A percentile compares a stretch with the other conserved stretches of the same genome.
These are phyloP conservation scores for Gymnocheta viridis DNA, from an alignment of 2,888 invertebrate genomes.

Conservation along the genomic window DNA sequence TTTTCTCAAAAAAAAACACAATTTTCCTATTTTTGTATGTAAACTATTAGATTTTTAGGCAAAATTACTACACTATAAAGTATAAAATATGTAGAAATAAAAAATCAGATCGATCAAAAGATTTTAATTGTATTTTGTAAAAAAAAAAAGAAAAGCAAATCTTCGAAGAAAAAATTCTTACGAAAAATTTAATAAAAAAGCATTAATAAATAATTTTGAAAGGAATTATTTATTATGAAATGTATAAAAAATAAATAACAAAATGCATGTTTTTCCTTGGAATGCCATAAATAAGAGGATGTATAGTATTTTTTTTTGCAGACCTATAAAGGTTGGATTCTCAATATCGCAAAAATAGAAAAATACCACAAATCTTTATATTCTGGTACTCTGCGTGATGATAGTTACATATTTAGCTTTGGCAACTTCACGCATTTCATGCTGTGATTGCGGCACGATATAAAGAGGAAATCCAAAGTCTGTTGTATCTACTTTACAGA, in stretches of 20 bases:
- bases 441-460: too few species aligned
- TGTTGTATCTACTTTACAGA: too few species aligned
- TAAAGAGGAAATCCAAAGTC: too few species aligned
- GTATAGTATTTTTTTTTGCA: too few species aligned
- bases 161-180: slow-evolving; percentile 40
- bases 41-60: slow-evolving; percentile 54
- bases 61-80: background rate
- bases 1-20: slow-evolving; percentile 54
- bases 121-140: slow-evolving; percentile 58
- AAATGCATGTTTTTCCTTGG: slow-evolving; percentile 6
- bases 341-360: too few species aligned
- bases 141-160: slow-evolving; percentile 21
- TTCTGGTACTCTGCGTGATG: too few species aligned
- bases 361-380: too few species aligned
- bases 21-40: slow-evolving; percentile 64
- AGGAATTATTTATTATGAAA: slow-evolving; percentile 59
- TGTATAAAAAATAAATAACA: slow-evolving; percentile 37
- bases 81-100: slow-evolving; percentile 2
- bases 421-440: too few species aligned
- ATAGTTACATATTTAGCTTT: too few species aligned
- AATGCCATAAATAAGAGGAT: background rate
- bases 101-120: slow-evolving; percentile 9
- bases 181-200: slow-evolving; percentile 43
- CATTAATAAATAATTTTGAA: slow-evolving; percentile 54
- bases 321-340: too few species aligned